Percentiles rank a stretch among this genome's conserved stretches.
These are phyloP conservation scores for Marisa cornuarietis DNA, from an alignment of 1,140 invertebrate species.

Conservation along the genomic window DNA sequence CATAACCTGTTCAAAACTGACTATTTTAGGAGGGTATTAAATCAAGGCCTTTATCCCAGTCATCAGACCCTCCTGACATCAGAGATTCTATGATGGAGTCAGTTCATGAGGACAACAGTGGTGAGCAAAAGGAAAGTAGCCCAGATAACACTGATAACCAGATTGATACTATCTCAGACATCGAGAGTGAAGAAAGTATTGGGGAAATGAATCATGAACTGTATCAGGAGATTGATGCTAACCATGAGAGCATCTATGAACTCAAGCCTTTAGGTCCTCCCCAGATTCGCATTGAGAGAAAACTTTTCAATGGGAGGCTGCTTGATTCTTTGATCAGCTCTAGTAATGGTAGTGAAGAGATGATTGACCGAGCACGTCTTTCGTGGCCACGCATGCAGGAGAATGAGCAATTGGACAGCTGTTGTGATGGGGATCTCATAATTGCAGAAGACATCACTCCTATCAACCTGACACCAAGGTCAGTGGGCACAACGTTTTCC, in stretches of 20 bases:
- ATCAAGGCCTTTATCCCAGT: slow-evolving; percentile 27
- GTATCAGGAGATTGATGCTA: slow-evolving; percentile 56
- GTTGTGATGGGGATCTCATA: slow-evolving; percentile 21
- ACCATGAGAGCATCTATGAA: slow-evolving; percentile 59
- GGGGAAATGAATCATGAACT: slow-evolving; percentile 50
- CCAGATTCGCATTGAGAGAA: slow-evolving; percentile 62
- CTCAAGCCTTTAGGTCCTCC: slow-evolving; percentile 46
- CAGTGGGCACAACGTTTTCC: slow-evolving; percentile 55
- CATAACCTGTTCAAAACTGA: no score
- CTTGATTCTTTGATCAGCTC: slow-evolving; percentile 56
- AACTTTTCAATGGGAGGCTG: slow-evolving; percentile 52
- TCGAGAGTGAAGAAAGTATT: slow-evolving; percentile 49
- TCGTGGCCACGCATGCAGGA: slow-evolving; percentile 4
- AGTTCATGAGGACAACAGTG: slow-evolving; percentile 37
- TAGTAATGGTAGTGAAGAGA: slow-evolving; percentile 53
- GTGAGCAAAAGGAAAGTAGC: slow-evolving; percentile 22
- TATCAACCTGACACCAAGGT: slow-evolving; percentile 48
- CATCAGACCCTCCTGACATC: slow-evolving; percentile 36
- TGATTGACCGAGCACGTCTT: slow-evolving; percentile 34
- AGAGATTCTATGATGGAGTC: slow-evolving; percentile 44
- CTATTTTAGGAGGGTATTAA: slow-evolving; percentile 1
- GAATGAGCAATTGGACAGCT: neutral
- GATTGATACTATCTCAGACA: slow-evolving; percentile 30
- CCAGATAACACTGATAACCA: slow-evolving; percentile 17
- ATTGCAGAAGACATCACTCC: slow-evolving; percentile 33